Percentiles rank a stretch among this genome's conserved stretches.
These are phyloP conservation scores for Holothuria glaberrima DNA, from an alignment of 35 echinoderm and acorn worm species.

Conservation along the genomic window DNA sequence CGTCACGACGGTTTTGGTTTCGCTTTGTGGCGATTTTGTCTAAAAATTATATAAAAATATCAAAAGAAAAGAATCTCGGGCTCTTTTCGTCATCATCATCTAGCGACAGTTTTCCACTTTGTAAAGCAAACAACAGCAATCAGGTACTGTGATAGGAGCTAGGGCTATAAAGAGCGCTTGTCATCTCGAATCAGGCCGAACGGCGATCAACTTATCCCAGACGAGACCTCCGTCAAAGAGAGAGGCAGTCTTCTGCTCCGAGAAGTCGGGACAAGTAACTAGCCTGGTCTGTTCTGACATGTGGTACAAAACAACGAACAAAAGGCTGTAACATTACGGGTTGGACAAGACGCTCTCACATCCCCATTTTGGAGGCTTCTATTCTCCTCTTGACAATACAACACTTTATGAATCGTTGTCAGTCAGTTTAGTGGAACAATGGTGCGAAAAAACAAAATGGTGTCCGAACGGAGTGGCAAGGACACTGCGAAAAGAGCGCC, in stretches of 20 bases:
- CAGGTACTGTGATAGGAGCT: too few relatives aligned
- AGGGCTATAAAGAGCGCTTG: too few relatives aligned
- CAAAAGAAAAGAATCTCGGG: too few relatives aligned
- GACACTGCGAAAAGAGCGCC: conserved; percentile 23
- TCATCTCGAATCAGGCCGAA: conserved; percentile 4
- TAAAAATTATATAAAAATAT: too few relatives aligned
- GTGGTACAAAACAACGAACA: neutral
- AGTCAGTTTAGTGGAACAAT: conserved; percentile 39
- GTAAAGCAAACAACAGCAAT: too few relatives aligned
- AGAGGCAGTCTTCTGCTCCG: neutral
- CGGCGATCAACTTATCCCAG: neutral
- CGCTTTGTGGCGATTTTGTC: too few relatives aligned
- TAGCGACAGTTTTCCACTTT: too few relatives aligned
- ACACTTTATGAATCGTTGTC: conserved; percentile 19
- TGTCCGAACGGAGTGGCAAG: conserved; percentile 1
- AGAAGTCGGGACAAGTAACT: neutral
- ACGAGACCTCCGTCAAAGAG: neutral
- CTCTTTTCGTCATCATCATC: too few relatives aligned
- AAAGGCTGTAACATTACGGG: neutral
- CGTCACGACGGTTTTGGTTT: too few relatives aligned
- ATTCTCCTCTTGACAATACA: neutral
- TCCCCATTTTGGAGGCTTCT: neutral
- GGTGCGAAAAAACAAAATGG: neutral
- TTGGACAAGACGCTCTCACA: neutral
- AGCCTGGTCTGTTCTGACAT: neutral